Conservation (phyloP, 2,113 vertebrate genomes). For the Callocephalon fimbriatum region DNA sequence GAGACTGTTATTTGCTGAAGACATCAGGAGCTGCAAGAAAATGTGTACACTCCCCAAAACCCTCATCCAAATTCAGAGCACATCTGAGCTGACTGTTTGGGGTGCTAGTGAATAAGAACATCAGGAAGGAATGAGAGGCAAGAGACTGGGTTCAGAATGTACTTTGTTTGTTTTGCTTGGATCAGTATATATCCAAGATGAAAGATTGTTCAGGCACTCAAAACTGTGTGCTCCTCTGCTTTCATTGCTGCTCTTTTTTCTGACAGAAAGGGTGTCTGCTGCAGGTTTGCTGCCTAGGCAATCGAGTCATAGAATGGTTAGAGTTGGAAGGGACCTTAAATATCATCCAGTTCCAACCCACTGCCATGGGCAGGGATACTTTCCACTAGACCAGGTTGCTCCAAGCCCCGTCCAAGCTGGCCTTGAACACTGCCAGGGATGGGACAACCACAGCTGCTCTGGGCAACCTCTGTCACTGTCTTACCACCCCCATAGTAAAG, state of each 20-base stretch:
- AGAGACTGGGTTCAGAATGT: neutral
- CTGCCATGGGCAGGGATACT: neutral
- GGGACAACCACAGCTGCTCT: neutral
- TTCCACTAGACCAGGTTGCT: neutral
- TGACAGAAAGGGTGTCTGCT: neutral
- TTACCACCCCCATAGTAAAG: neutral
- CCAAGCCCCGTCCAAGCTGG: neutral
- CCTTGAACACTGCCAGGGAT: neutral
- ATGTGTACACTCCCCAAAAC: neutral
- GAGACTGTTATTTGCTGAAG: neutral
- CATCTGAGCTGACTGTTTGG: neutral
- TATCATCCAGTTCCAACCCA: neutral
- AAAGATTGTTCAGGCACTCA: neutral
- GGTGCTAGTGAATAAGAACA: neutral
- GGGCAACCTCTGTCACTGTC: neutral
- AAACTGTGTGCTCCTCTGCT: neutral
- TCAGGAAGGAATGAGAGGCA: neutral
- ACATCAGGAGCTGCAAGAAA: neutral
- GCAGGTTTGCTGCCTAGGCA: neutral
- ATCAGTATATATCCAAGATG: neutral
- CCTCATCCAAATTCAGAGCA: neutral
- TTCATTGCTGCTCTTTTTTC: neutral
- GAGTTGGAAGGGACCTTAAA: neutral
- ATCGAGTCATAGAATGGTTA: neutral
- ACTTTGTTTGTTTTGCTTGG: neutral